These are phyloP conservation scores for Plebejus melissa DNA, from an alignment of 2,888 invertebrate genomes.

Conservation along the genomic window DNA sequence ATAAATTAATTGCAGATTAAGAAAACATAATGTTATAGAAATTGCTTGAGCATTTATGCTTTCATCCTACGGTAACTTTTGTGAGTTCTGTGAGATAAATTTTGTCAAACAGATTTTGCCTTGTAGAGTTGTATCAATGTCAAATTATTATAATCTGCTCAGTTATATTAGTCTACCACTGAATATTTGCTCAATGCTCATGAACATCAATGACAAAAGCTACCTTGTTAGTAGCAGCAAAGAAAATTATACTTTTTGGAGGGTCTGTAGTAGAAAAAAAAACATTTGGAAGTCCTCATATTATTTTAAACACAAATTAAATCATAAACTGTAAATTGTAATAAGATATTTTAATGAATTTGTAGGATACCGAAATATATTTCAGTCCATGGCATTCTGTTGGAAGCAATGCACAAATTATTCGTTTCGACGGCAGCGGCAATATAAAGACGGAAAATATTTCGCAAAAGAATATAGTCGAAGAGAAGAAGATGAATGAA, in stretches of 20 bases:
- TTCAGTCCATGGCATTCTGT: constrained; percentile 53
- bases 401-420: constrained; percentile 41
- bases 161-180: neutral
- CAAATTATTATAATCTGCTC: neutral
- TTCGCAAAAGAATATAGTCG: constrained; percentile 13
- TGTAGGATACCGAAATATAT: constrained; percentile 44
- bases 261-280: neutral
- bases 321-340: neutral
- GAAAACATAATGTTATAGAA: neutral
- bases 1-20: constrained; percentile 29
- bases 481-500: neutral
- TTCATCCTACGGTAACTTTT: neutral
- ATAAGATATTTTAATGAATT: constrained; percentile 24
- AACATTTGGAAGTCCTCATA: neutral
- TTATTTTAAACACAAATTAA: neutral
- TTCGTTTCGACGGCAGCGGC: constrained; percentile 50
- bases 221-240: neutral
- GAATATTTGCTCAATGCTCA: neutral
- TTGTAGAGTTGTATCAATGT: neutral
- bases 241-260: neutral
- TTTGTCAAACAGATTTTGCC: neutral
- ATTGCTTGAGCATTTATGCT: neutral
- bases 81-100: neutral
- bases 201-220: neutral
- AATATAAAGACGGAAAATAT: constrained; percentile 39